These are phyloP conservation scores for Echinarachnius parma DNA, from an alignment of 53 echinoderm and acorn worm species.

Conservation along the genomic window DNA sequence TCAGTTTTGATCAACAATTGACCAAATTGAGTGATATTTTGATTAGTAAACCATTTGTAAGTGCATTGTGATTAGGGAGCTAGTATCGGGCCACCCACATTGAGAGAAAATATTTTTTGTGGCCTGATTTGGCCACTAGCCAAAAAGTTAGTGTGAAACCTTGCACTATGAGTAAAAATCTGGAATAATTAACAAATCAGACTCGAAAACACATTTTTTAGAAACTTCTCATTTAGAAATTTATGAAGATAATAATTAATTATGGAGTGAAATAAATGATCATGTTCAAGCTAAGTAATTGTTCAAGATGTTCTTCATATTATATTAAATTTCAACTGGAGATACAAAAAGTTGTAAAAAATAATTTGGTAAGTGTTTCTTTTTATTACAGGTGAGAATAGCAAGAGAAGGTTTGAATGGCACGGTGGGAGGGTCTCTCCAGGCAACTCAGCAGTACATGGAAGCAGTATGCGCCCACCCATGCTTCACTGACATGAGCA, in stretches of 20 bases:
- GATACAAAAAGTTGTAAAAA: neutral
- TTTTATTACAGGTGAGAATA: constrained; percentile 65
- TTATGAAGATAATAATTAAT: neutral
- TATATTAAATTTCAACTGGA: neutral
- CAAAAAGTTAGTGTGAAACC: no score
- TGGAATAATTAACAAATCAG: no score
- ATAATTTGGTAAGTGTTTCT: neutral
- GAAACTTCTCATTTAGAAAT: neutral
- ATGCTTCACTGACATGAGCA: constrained; percentile 40
- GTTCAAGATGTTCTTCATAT: neutral
- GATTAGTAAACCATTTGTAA: no score
- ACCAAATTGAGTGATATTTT: no score
- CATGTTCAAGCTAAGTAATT: neutral
- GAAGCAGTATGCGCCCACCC: constrained; percentile 54
- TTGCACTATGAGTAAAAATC: no score
- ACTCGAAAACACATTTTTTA: no score
- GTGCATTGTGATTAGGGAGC: no score
- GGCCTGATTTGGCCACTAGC: no score
- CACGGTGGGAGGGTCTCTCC: constrained; percentile 64
- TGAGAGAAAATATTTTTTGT: no score
- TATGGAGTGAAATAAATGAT: neutral
- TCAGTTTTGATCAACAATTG: no score
- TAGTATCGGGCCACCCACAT: no score
- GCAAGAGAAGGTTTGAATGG: constrained; percentile 81
- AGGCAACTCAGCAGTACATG: constrained; percentile 56